Percentiles rank a stretch among this genome's conserved stretches.
These are phyloP conservation scores for Lamellibrachia luymesi DNA, from an alignment of 1,140 invertebrate species.

Conservation along the genomic window DNA sequence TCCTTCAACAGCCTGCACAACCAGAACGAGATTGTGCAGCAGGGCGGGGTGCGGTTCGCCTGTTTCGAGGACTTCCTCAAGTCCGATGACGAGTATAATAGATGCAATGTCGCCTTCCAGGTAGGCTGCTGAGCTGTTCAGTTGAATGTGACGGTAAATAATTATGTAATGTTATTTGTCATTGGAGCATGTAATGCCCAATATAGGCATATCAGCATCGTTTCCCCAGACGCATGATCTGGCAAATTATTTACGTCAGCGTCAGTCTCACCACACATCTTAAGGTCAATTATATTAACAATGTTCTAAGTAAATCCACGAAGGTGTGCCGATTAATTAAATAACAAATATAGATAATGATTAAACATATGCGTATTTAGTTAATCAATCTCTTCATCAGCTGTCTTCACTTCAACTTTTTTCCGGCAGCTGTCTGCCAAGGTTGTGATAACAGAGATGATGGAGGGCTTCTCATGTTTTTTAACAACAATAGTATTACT, in stretches of 20 bases:
- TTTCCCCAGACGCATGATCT: not conserved
- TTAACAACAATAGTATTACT: too few species aligned
- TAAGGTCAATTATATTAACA: too few species aligned
- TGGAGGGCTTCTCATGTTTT: too few species aligned
- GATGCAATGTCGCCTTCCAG: conserved; percentile 54
- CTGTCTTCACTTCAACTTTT: too few species aligned
- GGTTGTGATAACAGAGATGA: too few species aligned
- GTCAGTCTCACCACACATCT: not conserved
- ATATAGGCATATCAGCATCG: not conserved
- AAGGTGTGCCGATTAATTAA: too few species aligned
- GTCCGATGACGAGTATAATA: conserved; percentile 48
- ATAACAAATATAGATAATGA: too few species aligned
- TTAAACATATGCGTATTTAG: too few species aligned
- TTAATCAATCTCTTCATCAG: too few species aligned
- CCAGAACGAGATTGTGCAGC: conserved; percentile 51
- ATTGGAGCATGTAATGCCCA: not conserved
- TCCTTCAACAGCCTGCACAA: conserved; percentile 53
- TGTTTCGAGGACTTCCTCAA: conserved; percentile 52
- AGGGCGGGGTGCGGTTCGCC: conserved; percentile 51
- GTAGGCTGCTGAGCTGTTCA: conserved; percentile 28
- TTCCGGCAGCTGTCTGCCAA: too few species aligned
- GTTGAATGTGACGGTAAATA: not conserved
- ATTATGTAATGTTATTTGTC: not conserved
- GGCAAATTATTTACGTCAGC: not conserved
- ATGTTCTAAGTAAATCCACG: too few species aligned